Base-by-base conservation (phyloP, 1,140 invertebrate species). In the Formica selysi region DNA sequence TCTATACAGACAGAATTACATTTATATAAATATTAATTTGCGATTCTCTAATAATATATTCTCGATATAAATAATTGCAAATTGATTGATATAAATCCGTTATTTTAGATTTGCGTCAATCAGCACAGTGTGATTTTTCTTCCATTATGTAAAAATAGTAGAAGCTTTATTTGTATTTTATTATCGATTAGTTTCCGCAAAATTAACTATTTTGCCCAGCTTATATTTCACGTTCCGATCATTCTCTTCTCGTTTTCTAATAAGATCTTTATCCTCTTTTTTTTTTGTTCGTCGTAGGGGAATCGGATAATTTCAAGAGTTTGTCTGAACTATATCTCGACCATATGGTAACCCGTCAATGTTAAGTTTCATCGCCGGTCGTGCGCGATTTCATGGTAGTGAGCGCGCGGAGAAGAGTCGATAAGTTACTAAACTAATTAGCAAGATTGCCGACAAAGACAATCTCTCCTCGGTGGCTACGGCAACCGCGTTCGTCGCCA, bases 351-450 rank as follows among this genome's bases (percentile, higher is more conserved):
- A 92, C 90, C 32, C 78, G 89, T 92, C 91, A 86, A 92, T 91
- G 91, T 74, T 79, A 71, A 57, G 54, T 8, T 59, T 41, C 54
- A 51, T 48, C 48, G 51, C 57, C 19, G 76, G 29, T 61, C 41
- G 26, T 41, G 51, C 79, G 67, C 54, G 54, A 85, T 70, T 83
- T 78, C 41, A 19, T 86, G 67, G 54, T 83, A 71, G 78, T 80
- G 44, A 11, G 74, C 36, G 57, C 67, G 78, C 92, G 87, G 85
- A 87, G 86, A 86, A 87, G 90, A 91, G 91, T 94, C 94, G 93
- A 95, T 95, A 95, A 95, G 93, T 94, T 94, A 94, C 94, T 95
- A 95, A 95, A 95, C 94, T 95, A 95, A 95, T 95, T 95, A 95
- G 94, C 93, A 92, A 89, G 87, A 38, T 92, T 90, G 94, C 94